Conservation (phyloP, 2,113 vertebrate genomes). For the Anoura caudifer region DNA sequence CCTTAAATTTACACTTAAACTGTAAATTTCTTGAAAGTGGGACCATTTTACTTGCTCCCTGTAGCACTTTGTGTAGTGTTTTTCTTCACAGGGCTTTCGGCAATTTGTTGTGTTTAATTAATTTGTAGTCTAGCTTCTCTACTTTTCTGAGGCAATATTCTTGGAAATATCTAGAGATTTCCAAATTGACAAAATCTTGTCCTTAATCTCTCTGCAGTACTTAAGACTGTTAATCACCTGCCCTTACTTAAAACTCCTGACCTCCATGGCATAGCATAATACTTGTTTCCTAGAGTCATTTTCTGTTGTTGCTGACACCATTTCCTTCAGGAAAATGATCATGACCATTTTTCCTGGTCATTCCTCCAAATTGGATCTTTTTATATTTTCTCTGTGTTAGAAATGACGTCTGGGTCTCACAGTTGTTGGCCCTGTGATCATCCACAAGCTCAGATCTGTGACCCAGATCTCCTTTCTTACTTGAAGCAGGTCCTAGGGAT, state of each 20-base stretch:
- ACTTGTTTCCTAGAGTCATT: background rate
- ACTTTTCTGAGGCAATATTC: constrained; percentile 5
- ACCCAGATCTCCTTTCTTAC: background rate
- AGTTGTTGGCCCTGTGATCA: background rate
- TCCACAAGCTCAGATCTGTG: background rate
- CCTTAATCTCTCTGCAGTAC: background rate
- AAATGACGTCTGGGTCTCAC: background rate
- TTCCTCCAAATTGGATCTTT: background rate
- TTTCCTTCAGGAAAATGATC: background rate
- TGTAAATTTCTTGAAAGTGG: constrained; percentile 18
- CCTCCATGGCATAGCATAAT: background rate
- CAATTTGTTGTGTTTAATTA: constrained; percentile 29
- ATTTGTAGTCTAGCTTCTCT: background rate
- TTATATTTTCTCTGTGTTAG: constrained; percentile 6
- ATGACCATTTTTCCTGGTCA: constrained; percentile 12
- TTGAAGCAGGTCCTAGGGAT: background rate
- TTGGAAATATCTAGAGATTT: constrained; percentile 24
- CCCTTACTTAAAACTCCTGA: background rate
- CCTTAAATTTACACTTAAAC: background rate
- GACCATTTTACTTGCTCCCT: background rate
- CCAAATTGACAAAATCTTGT: background rate
- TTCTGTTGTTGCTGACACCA: background rate
- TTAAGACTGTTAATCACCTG: background rate
- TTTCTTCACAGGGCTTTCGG: background rate
- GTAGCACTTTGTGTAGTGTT: background rate